Percentiles rank a stretch among this genome's conserved stretches.
These are phyloP conservation scores for Arctia plantaginis DNA, from an alignment of 2,888 invertebrate species.

Conservation along the genomic window DNA sequence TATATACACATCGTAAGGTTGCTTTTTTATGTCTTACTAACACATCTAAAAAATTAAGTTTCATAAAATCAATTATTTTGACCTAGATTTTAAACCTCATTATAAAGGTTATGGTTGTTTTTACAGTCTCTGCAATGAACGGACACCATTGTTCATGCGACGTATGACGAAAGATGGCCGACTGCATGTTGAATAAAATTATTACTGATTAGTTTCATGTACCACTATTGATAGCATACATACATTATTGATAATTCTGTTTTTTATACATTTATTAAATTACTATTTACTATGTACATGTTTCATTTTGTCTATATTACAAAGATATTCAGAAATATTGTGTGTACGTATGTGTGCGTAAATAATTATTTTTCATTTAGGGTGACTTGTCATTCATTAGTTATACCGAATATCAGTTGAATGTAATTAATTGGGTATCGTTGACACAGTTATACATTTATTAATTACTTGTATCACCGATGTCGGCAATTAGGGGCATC, in stretches of 20 bases:
- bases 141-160: too few relatives aligned
- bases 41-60: too few relatives aligned
- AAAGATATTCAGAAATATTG: background rate
- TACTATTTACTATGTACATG: background rate
- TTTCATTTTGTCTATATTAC: background rate
- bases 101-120: too few relatives aligned
- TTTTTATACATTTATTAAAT: background rate
- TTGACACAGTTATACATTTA: background rate
- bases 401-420: slow-evolving; percentile 2
- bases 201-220: background rate
- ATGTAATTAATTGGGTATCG: slow-evolving; percentile 10
- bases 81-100: too few relatives aligned
- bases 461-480: slow-evolving; percentile 8
- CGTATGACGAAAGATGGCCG: too few relatives aligned
- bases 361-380: slow-evolving; percentile 27
- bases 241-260: background rate
- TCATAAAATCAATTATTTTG: too few relatives aligned
- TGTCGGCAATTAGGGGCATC: background rate
- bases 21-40: too few relatives aligned
- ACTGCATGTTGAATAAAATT: background rate
- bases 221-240: background rate
- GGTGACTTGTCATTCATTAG: background rate
- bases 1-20: too few relatives aligned
- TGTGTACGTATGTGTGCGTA: slow-evolving; percentile 25
- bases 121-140: too few relatives aligned